Evolutionary conservation across 2,888 invertebrate species (phyloP).

Genomic region (Heliconius aoede): DNA sequence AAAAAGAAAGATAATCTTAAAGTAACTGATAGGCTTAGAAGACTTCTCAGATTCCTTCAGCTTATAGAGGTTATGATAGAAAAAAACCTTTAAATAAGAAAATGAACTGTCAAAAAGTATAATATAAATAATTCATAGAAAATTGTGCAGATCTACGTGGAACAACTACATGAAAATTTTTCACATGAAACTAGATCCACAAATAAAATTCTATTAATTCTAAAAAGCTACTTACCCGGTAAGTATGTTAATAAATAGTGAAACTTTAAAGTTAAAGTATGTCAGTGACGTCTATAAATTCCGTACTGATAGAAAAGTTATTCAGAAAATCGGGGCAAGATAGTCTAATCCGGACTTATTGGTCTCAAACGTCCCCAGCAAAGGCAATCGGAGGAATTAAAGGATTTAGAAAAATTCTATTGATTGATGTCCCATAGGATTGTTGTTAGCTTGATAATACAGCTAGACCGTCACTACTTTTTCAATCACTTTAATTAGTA

Average conservation of each 20-base stretch:
- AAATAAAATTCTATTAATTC: not conserved
- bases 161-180: not conserved
- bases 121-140: not conserved
- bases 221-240: slow-evolving; percentile 2
- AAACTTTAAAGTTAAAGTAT: slow-evolving; percentile 42
- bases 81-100: not conserved
- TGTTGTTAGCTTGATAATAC: slow-evolving; percentile 10
- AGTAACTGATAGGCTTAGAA: not conserved
- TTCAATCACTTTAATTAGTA: not conserved
- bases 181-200: not conserved
- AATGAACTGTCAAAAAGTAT: not conserved
- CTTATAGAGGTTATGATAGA: not conserved
- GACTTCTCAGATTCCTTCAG: not conserved
- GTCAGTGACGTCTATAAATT: slow-evolving; percentile 57
- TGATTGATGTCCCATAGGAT: slow-evolving; percentile 61
- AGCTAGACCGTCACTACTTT: not conserved
- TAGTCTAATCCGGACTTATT: slow-evolving; percentile 71
- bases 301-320: slow-evolving; percentile 59
- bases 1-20: too few species aligned
- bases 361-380: slow-evolving; percentile 54
- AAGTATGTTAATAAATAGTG: slow-evolving; percentile 34
- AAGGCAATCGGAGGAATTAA: slow-evolving; percentile 65
- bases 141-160: not conserved
- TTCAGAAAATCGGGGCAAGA: slow-evolving; percentile 57
- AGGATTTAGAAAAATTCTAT: slow-evolving; percentile 66